Conservation (phyloP, 2,888 invertebrate genomes). For the Lasioglossum leucozonium region DNA sequence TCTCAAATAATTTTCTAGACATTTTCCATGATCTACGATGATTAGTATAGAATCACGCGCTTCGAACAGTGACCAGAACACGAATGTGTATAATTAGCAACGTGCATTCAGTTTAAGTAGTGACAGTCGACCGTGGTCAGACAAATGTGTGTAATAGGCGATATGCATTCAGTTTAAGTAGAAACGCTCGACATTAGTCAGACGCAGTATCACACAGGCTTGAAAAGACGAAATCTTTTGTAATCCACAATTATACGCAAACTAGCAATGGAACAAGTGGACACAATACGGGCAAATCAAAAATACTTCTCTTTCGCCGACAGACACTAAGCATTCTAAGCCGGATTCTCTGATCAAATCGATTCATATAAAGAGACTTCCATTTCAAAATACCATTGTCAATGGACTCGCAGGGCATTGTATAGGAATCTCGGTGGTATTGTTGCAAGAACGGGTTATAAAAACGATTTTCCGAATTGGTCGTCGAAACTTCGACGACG, state of each 20-base stretch:
- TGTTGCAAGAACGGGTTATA: neutral
- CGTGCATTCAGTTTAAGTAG: neutral
- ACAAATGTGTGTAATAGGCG: neutral
- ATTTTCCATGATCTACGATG: neutral
- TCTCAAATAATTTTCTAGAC: neutral
- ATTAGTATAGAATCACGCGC: neutral
- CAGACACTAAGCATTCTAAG: neutral
- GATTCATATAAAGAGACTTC: neutral
- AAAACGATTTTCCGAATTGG: neutral
- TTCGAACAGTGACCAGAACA: neutral
- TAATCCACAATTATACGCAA: neutral
- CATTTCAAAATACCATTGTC: neutral
- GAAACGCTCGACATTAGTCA: neutral
- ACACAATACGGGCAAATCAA: neutral
- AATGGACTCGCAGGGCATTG: neutral
- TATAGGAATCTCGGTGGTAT: neutral
- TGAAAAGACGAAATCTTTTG: neutral
- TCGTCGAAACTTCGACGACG: neutral
- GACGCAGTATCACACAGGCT: neutral
- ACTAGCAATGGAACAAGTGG: neutral
- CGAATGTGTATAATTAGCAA: neutral
- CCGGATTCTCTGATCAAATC: neutral
- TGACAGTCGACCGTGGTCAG: neutral
- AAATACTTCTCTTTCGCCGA: neutral
- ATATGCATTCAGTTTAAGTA: neutral